Percentiles rank a stretch among this genome's conserved stretches.
Evolutionary conservation across 2,113 vertebrate genomes (phyloP).

Genomic region (Salvelinus alpinus): DNA sequence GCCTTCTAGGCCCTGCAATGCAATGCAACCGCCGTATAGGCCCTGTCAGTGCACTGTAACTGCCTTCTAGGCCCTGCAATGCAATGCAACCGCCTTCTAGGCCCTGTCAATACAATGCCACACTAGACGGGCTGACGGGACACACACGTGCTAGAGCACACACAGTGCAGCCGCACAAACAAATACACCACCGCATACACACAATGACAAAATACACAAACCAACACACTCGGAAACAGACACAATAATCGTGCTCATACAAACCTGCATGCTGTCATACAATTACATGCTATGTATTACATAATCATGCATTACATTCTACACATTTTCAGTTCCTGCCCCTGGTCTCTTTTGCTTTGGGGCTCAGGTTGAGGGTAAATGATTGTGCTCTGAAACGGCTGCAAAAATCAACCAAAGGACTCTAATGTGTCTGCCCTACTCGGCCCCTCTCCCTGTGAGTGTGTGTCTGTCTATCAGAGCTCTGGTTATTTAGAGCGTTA

Average conservation of each 20-base stretch:
- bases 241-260: background rate
- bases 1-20: too few species aligned
- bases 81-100: background rate
- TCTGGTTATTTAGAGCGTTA: conserved; percentile 69
- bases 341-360: too few species aligned
- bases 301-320: too few species aligned
- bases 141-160: background rate
- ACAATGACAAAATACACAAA: conserved; percentile 4
- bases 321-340: too few species aligned
- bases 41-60: too few species aligned
- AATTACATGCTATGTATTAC: too few species aligned
- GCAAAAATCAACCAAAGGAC: conserved; percentile 15
- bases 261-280: background rate
- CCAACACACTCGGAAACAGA: background rate
- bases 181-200: conserved; percentile 28
- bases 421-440: conserved; percentile 54
- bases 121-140: conserved; percentile 37
- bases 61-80: too few species aligned
- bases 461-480: conserved; percentile 7
- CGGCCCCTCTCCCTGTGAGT: conserved; percentile 21
- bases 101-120: conserved; percentile 33
- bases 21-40: background rate
- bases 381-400: conserved; percentile 44
- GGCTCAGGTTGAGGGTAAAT: conserved; percentile 33
- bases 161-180: background rate